Base-by-base conservation (phyloP, 1,140 invertebrate species). In the Zaprionus tsacasi region DNA sequence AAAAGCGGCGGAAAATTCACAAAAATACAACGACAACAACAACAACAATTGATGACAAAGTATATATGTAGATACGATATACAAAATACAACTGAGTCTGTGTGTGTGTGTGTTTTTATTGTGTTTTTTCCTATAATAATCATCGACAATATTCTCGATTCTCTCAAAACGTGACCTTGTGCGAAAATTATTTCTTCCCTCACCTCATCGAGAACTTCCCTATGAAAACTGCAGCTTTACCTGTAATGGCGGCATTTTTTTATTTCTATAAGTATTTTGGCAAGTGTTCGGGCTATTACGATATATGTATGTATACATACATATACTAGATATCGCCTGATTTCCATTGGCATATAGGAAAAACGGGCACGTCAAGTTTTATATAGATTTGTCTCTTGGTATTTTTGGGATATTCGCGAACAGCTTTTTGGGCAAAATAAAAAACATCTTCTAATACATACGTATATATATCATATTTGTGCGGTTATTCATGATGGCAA, bases 321-420 rank as follows among this genome's bases (percentile, higher is more conserved):
- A 15, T 79, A 71, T 59, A 61, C 50, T 45, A 76, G 25, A 66
- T 59, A 77, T 77, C 50, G 65, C 40, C 60, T 56, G 50, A 70
- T 83, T 83, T 70, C 81, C 67, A 75, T 82, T 72, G 59, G 69
- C 76, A 86, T 87, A 80, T 78, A 70, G 83, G 60, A 67, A 76
- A 54, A 55, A 56, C 61, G 65, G 63, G 68, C 55, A 73, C 68
- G 74, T 67, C 60, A 68, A 77, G 52, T 77, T 77, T 82, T 88
- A 74, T 82, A 79, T 80, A 50, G 15, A 21, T 77, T 77, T 82
- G 56, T 79, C 56, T 35, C 56, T 73, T 85, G 64, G 82, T 83
- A 83, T 85, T 87, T 82, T 88, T 77, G 70, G 79, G n/a, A 45
- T 45, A 15, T 73, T 50, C 38, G 66, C 54, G 40, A n/a, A 25